Conservation (phyloP, 2,113 vertebrate genomes). For the Brachirus orientalis region DNA sequence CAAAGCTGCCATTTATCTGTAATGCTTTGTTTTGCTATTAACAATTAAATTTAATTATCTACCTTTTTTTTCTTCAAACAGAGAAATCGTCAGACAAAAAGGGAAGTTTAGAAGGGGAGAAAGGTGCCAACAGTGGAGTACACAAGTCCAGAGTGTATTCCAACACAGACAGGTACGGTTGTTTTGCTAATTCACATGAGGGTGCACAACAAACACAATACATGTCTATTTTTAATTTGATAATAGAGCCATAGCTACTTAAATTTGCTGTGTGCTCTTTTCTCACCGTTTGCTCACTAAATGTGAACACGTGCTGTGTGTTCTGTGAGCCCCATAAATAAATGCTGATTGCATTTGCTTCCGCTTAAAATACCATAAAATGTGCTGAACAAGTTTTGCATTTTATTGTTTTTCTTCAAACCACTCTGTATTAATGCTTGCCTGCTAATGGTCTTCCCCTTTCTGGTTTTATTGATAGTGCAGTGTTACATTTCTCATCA, state of each 20-base stretch:
- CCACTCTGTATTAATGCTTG: neutral
- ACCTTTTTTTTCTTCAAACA: slow-evolving; percentile 41
- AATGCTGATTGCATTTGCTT: neutral
- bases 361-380: too few relatives aligned
- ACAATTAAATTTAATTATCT: neutral
- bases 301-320: too few relatives aligned
- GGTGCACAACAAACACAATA: too few relatives aligned
- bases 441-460: neutral
- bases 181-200: neutral
- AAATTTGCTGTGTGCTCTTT: too few relatives aligned
- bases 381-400: neutral
- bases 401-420: neutral
- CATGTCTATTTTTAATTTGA: too few relatives aligned
- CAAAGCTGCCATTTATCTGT: neutral
- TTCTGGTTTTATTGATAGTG: neutral
- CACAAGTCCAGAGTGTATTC: slow-evolving; percentile 44
- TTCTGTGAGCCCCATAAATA: neutral
- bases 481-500: neutral
- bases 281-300: too few relatives aligned
- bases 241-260: too few relatives aligned
- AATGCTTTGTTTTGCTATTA: neutral
- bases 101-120: slow-evolving; percentile 49
- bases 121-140: slow-evolving; percentile 32
- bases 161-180: slow-evolving; percentile 67
- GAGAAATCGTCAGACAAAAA: slow-evolving; percentile 69